A percentile compares a stretch with the other conserved stretches of the same genome.
phyloP scores from a whole-genome alignment of 1,140 invertebrate species.

The Amyelois transitella region DNA sequence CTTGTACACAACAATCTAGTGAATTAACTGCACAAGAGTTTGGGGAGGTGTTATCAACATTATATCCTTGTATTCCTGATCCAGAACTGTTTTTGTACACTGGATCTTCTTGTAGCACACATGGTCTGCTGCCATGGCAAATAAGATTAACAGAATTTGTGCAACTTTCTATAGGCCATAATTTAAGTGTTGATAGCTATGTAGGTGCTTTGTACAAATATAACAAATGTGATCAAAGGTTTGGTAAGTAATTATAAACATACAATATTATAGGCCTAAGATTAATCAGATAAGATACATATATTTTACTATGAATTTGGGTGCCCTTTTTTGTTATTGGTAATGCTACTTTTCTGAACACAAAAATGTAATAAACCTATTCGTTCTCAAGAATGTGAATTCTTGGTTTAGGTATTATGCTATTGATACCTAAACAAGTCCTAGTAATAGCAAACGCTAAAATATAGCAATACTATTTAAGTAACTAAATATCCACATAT shows the following conservation, averaged over 20 bases:
- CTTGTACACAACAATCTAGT: constrained; percentile 24
- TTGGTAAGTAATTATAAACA: constrained; percentile 76
- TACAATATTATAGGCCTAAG: constrained; percentile 26
- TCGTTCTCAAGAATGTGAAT: too few species aligned
- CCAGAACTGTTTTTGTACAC: constrained; percentile 80
- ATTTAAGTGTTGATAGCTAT: constrained; percentile 74
- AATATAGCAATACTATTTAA: too few species aligned
- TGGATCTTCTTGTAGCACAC: constrained; percentile 75
- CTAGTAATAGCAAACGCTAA: too few species aligned
- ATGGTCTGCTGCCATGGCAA: constrained; percentile 82
- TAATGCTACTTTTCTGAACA: too few species aligned
- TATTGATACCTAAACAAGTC: too few species aligned
- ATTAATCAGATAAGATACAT: constrained; percentile 7
- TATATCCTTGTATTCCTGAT: constrained; percentile 76
- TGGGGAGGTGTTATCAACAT: constrained; percentile 62
- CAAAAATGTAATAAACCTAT: too few species aligned
- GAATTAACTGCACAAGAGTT: constrained; percentile 64
- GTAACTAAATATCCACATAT: too few species aligned
- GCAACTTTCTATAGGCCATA: constrained; percentile 74
- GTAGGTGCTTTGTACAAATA: constrained; percentile 75
- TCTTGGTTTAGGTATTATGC: too few species aligned
- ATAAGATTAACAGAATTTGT: constrained; percentile 82
- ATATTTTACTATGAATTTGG: constrained; percentile 3
- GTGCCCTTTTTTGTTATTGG: background rate
- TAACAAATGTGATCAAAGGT: constrained; percentile 80